These are phyloP conservation scores for Luperina nickerlii DNA, from an alignment of 2,888 invertebrate species.

Conservation along the genomic window DNA sequence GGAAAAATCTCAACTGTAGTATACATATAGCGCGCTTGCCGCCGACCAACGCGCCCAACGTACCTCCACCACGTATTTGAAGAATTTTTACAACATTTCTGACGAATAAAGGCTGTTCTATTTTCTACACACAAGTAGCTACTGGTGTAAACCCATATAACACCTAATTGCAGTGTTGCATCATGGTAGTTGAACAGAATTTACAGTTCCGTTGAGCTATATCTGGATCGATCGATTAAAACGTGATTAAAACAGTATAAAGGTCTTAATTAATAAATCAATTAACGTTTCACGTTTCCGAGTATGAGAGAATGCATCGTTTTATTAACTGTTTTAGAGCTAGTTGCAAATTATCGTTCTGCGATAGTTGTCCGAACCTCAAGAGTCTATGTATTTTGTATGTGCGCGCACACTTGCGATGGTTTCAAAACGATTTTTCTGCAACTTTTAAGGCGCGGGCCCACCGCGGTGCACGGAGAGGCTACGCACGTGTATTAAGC, in stretches of 20 bases:
- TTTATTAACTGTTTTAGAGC: not conserved
- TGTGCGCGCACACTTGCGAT: too few species aligned
- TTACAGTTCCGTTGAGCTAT: not conserved
- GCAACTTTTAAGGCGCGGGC: too few species aligned
- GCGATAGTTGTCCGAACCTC: too few species aligned
- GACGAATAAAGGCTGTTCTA: constrained; percentile 13
- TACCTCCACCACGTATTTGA: constrained; percentile 23
- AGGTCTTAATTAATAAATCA: constrained; percentile 33
- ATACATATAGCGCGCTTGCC: constrained; percentile 6
- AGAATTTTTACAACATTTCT: constrained; percentile 32
- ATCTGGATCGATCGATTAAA: not conserved
- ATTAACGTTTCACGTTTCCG: constrained; percentile 31
- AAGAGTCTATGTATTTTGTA: too few species aligned
- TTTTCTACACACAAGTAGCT: constrained; percentile 14
- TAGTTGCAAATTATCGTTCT: too few species aligned
- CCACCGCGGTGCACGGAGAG: too few species aligned
- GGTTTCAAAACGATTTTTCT: too few species aligned
- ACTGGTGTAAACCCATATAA: constrained; percentile 1
- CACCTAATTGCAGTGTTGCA: constrained; percentile 18
- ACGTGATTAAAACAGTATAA: not conserved
- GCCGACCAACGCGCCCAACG: not conserved
- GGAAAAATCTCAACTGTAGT: constrained; percentile 70
- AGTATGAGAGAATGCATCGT: constrained; percentile 6
- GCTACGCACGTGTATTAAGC: too few species aligned
- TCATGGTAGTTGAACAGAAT: not conserved